Conservation (phyloP, 1,140 invertebrate species). For the Anadara kagoshimensis region DNA sequence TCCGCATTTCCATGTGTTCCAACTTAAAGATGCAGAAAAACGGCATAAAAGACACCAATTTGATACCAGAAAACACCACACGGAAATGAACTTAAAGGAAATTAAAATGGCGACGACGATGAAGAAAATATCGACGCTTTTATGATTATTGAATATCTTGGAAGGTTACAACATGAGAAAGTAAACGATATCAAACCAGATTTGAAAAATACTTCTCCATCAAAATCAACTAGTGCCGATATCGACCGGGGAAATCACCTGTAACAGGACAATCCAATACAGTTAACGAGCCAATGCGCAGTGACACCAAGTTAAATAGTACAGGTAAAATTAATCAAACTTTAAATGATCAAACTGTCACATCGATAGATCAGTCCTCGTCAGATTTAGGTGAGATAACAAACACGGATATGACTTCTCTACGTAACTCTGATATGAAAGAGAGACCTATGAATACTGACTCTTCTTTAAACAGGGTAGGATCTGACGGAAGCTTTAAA, state of each 20-base stretch:
- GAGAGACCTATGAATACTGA: too few relatives aligned
- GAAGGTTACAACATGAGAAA: slow-evolving; percentile 23
- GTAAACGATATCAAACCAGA: slow-evolving; percentile 11
- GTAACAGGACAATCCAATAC: neutral
- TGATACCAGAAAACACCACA: slow-evolving; percentile 1
- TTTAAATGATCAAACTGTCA: neutral
- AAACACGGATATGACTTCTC: too few relatives aligned
- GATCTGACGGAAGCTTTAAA: too few relatives aligned
- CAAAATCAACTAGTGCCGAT: neutral
- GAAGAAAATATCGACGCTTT: slow-evolving; percentile 22
- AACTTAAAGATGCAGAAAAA: slow-evolving; percentile 2
- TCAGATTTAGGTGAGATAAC: neutral
- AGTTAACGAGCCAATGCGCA: neutral
- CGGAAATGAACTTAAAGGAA: slow-evolving; percentile 6
- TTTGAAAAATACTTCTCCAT: neutral
- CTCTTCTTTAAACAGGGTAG: too few relatives aligned
- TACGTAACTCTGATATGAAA: too few relatives aligned
- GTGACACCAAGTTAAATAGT: neutral
- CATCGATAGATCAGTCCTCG: neutral
- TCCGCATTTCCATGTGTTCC: neutral
- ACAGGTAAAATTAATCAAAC: neutral
- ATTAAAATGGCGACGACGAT: slow-evolving; percentile 5
- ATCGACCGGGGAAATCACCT: neutral
- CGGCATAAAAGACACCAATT: neutral
- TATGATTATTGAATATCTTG: slow-evolving; percentile 36